Conservation (phyloP, 2,113 vertebrate species). For the Stigmatopora argus region DNA sequence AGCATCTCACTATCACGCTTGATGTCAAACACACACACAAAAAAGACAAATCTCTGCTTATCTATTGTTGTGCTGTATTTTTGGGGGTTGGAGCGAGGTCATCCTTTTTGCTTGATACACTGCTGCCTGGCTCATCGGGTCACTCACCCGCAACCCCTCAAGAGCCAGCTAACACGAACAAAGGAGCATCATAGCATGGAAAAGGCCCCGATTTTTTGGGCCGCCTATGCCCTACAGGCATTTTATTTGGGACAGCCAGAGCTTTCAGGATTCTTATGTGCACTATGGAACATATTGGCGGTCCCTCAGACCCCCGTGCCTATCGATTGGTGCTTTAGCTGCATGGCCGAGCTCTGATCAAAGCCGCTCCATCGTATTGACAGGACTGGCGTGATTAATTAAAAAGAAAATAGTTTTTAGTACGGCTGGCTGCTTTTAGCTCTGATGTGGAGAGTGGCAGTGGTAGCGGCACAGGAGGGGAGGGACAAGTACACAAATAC, state of each 20-base stretch:
- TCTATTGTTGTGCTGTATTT: neutral
- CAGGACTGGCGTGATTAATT: slow-evolving; percentile 75
- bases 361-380: slow-evolving; percentile 69
- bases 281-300: slow-evolving; percentile 73
- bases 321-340: slow-evolving; percentile 80
- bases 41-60: neutral
- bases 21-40: neutral
- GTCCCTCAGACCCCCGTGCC: slow-evolving; percentile 37
- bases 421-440: slow-evolving; percentile 69
- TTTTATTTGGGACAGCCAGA: slow-evolving; percentile 59
- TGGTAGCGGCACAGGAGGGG: slow-evolving; percentile 13
- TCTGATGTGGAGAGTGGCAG: slow-evolving; percentile 50
- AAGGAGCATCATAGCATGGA: slow-evolving; percentile 27
- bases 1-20: neutral
- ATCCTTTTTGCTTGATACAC: neutral
- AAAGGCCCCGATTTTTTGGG: slow-evolving; percentile 65
- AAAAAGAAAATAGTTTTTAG: slow-evolving; percentile 82
- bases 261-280: slow-evolving; percentile 65
- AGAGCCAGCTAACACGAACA: slow-evolving; percentile 38
- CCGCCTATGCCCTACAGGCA: slow-evolving; percentile 47
- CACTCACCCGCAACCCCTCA: slow-evolving; percentile 11
- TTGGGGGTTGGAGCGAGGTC: neutral
- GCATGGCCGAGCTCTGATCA: slow-evolving; percentile 44
- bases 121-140: slow-evolving; percentile 15
- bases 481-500: slow-evolving; percentile 4